These are phyloP conservation scores for Pseudoatta argentina DNA, from an alignment of 1,140 invertebrate species.

Conservation along the genomic window DNA sequence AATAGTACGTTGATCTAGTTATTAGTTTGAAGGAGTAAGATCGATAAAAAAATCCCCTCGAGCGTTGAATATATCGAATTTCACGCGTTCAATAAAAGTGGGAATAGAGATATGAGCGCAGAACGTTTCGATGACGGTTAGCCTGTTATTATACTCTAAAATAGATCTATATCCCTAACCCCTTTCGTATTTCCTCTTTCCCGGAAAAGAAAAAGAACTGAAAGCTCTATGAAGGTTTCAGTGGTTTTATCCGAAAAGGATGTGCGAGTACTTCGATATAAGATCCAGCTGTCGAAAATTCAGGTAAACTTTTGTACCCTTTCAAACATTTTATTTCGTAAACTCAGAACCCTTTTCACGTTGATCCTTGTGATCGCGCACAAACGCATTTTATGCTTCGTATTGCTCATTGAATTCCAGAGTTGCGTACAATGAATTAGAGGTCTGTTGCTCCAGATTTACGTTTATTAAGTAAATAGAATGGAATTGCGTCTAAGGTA, in stretches of 20 bases:
- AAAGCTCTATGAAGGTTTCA: conserved; percentile 26
- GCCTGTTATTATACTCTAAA: conserved; percentile 61
- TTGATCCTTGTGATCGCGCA: conserved; percentile 29
- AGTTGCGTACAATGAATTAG: conserved; percentile 8
- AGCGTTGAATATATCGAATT: conserved; percentile 13
- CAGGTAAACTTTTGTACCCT: conserved; percentile 57
- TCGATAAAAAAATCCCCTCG: conserved; percentile 7
- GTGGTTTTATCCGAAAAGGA: conserved; percentile 8
- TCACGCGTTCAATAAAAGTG: conserved; percentile 63
- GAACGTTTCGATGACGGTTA: conserved; percentile 52
- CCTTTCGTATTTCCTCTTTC: conserved; percentile 67
- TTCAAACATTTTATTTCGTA: conserved; percentile 65
- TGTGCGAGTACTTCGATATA: conserved; percentile 28
- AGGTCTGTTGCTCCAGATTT: conserved; percentile 22
- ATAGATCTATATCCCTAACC: conserved; percentile 56
- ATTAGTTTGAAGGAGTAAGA: neutral
- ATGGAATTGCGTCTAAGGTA: neutral
- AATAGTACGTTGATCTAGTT: conserved; percentile 3
- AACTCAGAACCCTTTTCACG: conserved; percentile 70
- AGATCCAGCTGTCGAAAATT: conserved; percentile 59
- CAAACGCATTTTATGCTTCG: conserved; percentile 40
- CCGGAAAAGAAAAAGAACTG: conserved; percentile 57
- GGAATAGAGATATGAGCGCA: conserved; percentile 28
- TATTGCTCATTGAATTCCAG: conserved; percentile 10
- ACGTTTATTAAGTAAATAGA: conserved; percentile 19